Base-by-base conservation (phyloP, 2,797 vertebrate genomes). In the Xenopus petersii region DNA sequence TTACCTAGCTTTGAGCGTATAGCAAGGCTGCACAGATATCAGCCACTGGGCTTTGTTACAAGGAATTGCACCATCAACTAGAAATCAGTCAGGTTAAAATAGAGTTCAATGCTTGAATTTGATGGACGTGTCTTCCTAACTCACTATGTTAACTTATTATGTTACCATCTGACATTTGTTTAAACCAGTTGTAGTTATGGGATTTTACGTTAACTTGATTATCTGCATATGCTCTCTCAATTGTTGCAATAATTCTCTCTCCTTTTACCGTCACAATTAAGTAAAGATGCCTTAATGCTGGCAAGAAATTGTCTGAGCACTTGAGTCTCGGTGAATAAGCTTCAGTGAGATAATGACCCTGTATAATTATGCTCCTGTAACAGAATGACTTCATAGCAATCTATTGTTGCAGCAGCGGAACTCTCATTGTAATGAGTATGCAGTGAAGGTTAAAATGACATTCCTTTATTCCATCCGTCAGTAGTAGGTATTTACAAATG, bases 361-460 rank as follows among this genome's bases (percentile, higher is more conserved):
- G 13, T 21, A 15, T 67, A 67, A 67, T 48, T 24, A 33, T 54
- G 15, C 24, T 67, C 12, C 2, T 30, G 10, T 24, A 33, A 69
- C 15, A 69, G 15, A 42, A 15, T n/a, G 62, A 64, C 48, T 67
- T 67, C 21, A 17, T 66, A 51, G 64, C 54, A 56, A 58, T 15
- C 51, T 89, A 89, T 87, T 90, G 87, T 85, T 91, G 91, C 90
- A 91, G 90, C 88, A 91, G 88, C 86, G 71, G 83, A 85, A 86
- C 84, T 76, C 87, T 87, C 86, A 77, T 15, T 82, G 82, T 87
- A 89, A 88, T 8, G 26, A 87, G 84, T 89, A 86, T 67, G 67
- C 88, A 89, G 86, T 88, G 87, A 87, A 90, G 89, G 87, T 87
- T 60, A 80, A 88, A 89, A 73, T 88, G 87, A 89, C 88, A 89